Conservation (phyloP, 2,113 vertebrate genomes). For the Geococcyx californianus region DNA sequence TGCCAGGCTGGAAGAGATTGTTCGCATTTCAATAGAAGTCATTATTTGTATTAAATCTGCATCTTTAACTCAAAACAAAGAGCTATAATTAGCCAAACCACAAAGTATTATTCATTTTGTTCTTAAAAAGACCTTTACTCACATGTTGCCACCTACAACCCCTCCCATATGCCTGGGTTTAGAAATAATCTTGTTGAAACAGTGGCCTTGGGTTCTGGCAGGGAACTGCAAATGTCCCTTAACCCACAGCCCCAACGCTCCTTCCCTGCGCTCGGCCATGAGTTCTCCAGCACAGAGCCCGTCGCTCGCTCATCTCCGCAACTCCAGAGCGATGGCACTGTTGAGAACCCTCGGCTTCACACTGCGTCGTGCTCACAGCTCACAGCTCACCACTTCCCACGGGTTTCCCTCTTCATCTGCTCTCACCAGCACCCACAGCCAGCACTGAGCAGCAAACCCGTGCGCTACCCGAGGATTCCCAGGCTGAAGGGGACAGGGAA, state of each 20-base stretch:
- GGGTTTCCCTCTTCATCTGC: neutral
- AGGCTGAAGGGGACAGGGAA: neutral
- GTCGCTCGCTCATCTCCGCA: neutral
- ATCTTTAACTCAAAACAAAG: neutral
- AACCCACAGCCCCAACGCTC: neutral
- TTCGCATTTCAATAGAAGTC: neutral
- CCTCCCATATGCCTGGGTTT: neutral
- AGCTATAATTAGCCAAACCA: neutral
- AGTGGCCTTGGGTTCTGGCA: neutral
- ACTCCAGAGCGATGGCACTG: neutral
- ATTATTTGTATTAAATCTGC: neutral
- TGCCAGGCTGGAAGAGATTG: neutral
- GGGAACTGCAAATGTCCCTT: neutral
- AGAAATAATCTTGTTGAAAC: neutral
- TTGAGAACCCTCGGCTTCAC: neutral
- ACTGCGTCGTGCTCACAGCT: too few relatives aligned
- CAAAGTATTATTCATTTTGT: neutral
- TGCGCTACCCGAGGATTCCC: neutral
- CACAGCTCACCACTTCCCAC: neutral
- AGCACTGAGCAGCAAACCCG: fast-evolving
- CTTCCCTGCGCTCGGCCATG: too few relatives aligned
- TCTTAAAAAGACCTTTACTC: neutral
- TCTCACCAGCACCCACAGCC: neutral
- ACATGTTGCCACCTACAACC: too few relatives aligned
- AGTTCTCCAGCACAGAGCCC: neutral